Evolutionary conservation across 1,140 invertebrate species (phyloP), one percentile per base, ranked within the genome.

Genomic region (Ostrea edulis): DNA sequence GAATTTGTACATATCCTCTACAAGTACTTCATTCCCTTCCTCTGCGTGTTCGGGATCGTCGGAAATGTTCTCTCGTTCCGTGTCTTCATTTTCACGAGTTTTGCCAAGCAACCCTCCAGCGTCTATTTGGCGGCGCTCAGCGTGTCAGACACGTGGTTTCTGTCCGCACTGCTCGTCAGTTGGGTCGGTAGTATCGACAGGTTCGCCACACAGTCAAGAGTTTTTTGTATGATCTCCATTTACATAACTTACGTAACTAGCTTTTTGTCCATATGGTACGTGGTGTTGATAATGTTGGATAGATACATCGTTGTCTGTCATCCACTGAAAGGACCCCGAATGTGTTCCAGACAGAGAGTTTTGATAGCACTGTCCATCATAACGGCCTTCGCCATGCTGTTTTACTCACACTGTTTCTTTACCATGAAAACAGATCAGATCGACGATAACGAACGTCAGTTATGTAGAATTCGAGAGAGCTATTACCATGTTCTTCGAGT

Each of bases 71-170:
- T 96, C 3, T 96, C 95, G 0, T 96, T 96, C 89, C 87, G 96
- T 0, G 96, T 96, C 0, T 96, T 96, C 87, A 90, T 96, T 0
- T 95, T 95, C 84, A 96, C 96, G 0, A 95, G 96, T 86, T 92
- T 96, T 8, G 96, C 95, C 82, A 95, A 96, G 92, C 93, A 96
- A 5, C 96, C 96, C 55, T 96, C 96, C 2, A 96, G 96, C 81
- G 96, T 96, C 55, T 96, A 96, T 86, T 89, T 96, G 51, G 96
- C 96, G 0, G 96, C 96, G 0, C 90, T 96, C 17, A 95, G 96
- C 8, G 94, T 94, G 0, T 95, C 96, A 0, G 96, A 96, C 89
- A 96, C 96, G n/a, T 94, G 95, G 14, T 96, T 96, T 85, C 91
- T 96, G 2, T 89, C 95, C 0, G 94, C 95, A 0, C 86, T 96